Evolutionary conservation across 1,140 invertebrate species (phyloP).

Genomic region (Drosophila fuyamai): DNA sequence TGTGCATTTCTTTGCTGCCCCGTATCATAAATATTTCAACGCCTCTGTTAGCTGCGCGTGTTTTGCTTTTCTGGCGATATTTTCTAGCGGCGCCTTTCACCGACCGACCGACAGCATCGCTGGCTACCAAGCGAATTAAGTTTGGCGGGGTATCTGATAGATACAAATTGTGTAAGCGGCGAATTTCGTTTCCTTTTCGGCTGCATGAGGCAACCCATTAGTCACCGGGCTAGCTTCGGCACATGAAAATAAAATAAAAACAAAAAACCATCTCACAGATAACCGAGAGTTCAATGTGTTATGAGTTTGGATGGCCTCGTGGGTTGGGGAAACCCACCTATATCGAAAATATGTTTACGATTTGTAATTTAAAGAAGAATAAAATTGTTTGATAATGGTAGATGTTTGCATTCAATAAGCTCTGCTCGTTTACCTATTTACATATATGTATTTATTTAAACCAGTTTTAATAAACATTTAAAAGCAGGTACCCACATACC

Average conservation of each 20-base stretch:
- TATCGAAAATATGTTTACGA: conserved; percentile 3
- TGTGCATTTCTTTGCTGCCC: conserved; percentile 22
- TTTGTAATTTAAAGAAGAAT: neutral
- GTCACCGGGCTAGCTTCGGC: conserved; percentile 37
- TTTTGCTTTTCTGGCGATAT: conserved; percentile 26
- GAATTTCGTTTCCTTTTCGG: conserved; percentile 47
- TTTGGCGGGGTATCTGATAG: conserved; percentile 47
- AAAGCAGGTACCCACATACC: neutral
- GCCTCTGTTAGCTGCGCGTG: conserved; percentile 55
- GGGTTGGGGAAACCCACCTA: neutral
- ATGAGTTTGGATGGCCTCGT: neutral
- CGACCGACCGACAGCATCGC: conserved; percentile 8
- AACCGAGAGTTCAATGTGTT: conserved; percentile 23
- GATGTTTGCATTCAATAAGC: too few relatives aligned
- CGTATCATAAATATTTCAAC: conserved; percentile 80
- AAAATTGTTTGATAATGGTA: neutral
- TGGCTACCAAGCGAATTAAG: conserved; percentile 18
- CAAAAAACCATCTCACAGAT: conserved; percentile 29
- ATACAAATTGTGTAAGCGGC: conserved; percentile 65
- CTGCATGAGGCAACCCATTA: conserved; percentile 64
- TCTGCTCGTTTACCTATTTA: too few relatives aligned
- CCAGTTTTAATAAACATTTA: too few relatives aligned
- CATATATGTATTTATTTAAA: too few relatives aligned
- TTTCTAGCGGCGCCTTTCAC: conserved; percentile 69
- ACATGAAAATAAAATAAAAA: conserved; percentile 15